phyloP scores from a whole-genome alignment of 2,888 invertebrate species.

The Pedicia rivosa region DNA sequence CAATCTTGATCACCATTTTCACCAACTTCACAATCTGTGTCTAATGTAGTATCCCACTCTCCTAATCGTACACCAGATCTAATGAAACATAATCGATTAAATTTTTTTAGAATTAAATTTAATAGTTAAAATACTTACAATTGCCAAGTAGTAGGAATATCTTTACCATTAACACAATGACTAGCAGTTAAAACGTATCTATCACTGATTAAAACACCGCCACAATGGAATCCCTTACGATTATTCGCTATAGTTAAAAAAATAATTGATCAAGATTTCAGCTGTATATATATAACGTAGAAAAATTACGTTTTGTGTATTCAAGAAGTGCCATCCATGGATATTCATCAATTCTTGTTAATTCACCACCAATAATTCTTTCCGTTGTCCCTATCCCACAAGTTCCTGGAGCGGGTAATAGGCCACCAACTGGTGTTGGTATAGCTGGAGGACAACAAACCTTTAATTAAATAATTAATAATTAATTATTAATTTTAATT shows the following conservation, averaged over 20 bases:
- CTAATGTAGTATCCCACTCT: conserved; percentile 17
- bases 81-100: background rate
- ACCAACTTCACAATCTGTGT: conserved; percentile 21
- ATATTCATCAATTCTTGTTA: conserved; percentile 45
- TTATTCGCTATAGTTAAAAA: conserved; percentile 29
- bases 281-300: background rate
- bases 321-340: conserved; percentile 36
- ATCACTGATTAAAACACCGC: conserved; percentile 17
- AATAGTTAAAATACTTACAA: background rate
- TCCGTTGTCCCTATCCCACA: conserved; percentile 39
- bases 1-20: conserved; percentile 34
- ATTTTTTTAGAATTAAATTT: background rate
- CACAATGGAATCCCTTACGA: conserved; percentile 43
- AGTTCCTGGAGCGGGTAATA: conserved; percentile 30
- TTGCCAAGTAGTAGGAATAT: conserved; percentile 4
- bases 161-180: conserved; percentile 39
- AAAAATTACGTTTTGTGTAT: conserved; percentile 29
- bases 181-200: conserved; percentile 9
- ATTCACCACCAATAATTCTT: conserved; percentile 44
- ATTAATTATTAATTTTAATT: no score
- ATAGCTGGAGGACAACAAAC: no score
- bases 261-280: background rate
- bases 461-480: no score
- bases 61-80: conserved; percentile 9
- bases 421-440: no score